phyloP scores from a whole-genome alignment of 2,797 vertebrate species.

The Pterois miles region DNA sequence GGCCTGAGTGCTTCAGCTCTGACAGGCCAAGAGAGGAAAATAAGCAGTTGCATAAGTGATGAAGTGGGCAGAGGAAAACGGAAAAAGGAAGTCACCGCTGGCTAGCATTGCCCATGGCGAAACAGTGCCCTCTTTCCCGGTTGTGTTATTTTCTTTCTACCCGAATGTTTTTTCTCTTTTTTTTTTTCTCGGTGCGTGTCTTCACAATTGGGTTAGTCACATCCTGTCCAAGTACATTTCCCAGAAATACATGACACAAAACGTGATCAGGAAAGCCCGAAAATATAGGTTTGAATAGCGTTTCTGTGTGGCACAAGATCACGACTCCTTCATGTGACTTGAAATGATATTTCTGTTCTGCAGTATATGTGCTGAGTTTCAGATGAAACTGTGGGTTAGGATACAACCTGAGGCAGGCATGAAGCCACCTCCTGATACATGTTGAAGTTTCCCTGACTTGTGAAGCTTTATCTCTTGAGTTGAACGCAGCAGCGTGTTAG shows the following conservation, averaged over 20 bases:
- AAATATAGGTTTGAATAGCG: not conserved
- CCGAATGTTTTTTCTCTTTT: constrained; percentile 23
- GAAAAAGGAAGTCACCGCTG: constrained; percentile 76
- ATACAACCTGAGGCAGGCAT: not conserved
- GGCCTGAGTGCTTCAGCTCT: constrained; percentile 47
- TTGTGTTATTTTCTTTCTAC: constrained; percentile 54
- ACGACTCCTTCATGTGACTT: not conserved
- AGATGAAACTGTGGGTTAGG: not conserved
- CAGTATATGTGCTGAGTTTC: not conserved
- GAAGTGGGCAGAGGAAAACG: constrained; percentile 71
- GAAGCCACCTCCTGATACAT: not conserved
- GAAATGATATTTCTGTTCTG: not conserved
- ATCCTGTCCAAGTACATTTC: constrained; percentile 59
- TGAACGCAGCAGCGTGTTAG: not conserved
- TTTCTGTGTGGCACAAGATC: not conserved
- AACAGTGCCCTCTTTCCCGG: constrained; percentile 78
- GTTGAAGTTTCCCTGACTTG: not conserved
- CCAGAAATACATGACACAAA: constrained; percentile 20
- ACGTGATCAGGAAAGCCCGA: not conserved
- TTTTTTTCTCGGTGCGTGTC: constrained; percentile 28
- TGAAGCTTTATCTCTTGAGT: constrained; percentile 1
- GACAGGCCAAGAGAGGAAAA: constrained; percentile 54
- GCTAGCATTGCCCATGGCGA: constrained; percentile 61
- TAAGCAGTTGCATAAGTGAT: constrained; percentile 75
- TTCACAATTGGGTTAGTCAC: constrained; percentile 66